Evolutionary conservation across 2,888 invertebrate genomes (phyloP).

Genomic region (Cordylochernes scorpioides): DNA sequence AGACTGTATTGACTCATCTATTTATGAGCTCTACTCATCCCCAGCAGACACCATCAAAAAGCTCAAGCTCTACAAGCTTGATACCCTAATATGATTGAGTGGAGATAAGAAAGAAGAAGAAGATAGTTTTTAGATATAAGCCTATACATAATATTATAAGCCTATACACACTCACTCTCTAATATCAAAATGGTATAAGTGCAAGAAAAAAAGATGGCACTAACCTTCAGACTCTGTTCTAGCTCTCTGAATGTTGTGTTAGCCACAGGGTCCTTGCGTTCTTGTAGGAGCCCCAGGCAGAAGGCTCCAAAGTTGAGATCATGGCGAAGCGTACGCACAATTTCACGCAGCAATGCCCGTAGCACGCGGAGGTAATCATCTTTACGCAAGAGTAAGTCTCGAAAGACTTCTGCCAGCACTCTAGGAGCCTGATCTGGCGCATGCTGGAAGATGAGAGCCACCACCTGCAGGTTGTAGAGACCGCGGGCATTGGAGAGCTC

Average conservation of each 20-base stretch:
- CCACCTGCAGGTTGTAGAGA: constrained; percentile 77
- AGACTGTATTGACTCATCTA: too few species aligned
- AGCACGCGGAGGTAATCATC: constrained; percentile 73
- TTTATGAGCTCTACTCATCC: too few species aligned
- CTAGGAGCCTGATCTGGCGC: constrained; percentile 50
- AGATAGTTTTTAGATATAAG: too few species aligned
- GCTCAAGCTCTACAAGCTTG: too few species aligned
- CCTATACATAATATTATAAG: too few species aligned
- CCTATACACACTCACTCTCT: too few species aligned
- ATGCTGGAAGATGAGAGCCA: constrained; percentile 61
- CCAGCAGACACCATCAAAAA: too few species aligned
- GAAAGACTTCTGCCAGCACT: constrained; percentile 26
- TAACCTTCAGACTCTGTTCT: constrained; percentile 20
- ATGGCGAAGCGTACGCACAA: constrained; percentile 51
- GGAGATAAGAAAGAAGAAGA: too few species aligned
- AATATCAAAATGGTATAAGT: too few species aligned
- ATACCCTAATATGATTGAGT: too few species aligned
- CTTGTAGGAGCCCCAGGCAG: constrained; percentile 42
- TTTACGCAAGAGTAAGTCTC: constrained; percentile 54
- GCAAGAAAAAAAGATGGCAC: too few species aligned
- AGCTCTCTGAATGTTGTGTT: constrained; percentile 20
- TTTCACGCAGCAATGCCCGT: constrained; percentile 58
- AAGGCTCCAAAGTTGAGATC: constrained; percentile 53
- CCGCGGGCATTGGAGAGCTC: constrained; percentile 64
- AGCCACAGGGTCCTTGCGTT: constrained; percentile 18